phyloP scores from a whole-genome alignment of 2,888 invertebrate genomes.

The Bombyx huttoni region DNA sequence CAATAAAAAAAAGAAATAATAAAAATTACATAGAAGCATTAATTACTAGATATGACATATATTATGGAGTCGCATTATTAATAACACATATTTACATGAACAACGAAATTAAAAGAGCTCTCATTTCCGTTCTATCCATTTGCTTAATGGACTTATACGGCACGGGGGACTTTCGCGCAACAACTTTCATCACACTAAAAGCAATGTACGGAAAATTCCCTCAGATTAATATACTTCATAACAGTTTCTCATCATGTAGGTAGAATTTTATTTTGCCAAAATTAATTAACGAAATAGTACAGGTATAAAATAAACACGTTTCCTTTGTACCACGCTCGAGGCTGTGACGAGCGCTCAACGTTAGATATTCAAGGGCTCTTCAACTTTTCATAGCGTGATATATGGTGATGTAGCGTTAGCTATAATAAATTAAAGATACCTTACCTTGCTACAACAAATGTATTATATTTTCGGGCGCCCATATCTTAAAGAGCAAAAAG shows the following conservation, averaged over 20 bases:
- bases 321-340: no score
- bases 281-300: background rate
- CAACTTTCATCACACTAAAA: constrained; percentile 69
- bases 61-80: constrained; percentile 43
- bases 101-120: constrained; percentile 64
- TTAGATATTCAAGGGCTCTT: no score
- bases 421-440: no score
- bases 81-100: constrained; percentile 48
- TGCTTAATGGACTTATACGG: constrained; percentile 65
- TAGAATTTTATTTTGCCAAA: constrained; percentile 3
- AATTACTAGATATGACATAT: constrained; percentile 38
- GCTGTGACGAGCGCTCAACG: no score
- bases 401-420: no score
- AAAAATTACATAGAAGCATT: constrained; percentile 16
- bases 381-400: no score
- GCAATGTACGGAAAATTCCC: constrained; percentile 61
- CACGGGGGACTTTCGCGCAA: constrained; percentile 55
- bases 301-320: no score
- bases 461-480: no score
- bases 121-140: constrained; percentile 62
- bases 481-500: no score
- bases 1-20: no score
- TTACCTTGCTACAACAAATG: no score
- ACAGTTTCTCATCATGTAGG: constrained; percentile 34
- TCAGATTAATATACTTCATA: constrained; percentile 62